Evolutionary conservation across 2,113 vertebrate species (phyloP).

Genomic region (Neofelis nebulosa): DNA sequence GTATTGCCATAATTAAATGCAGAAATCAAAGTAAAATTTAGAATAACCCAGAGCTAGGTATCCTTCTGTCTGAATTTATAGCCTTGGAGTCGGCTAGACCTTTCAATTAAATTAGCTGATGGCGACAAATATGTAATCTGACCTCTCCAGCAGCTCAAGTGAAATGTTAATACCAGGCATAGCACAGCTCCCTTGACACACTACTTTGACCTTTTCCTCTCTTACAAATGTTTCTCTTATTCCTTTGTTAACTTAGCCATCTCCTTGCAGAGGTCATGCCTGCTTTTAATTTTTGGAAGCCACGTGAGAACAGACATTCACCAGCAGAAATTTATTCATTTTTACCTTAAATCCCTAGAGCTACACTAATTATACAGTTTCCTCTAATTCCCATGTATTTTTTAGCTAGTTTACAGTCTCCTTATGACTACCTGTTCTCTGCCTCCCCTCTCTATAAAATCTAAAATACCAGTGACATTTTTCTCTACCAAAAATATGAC

Average conservation of each 20-base stretch:
- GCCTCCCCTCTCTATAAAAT: neutral
- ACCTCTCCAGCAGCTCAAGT: constrained; percentile 48
- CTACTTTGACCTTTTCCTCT: constrained; percentile 66
- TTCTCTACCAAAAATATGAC: constrained; percentile 19
- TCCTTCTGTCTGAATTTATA: constrained; percentile 56
- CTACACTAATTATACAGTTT: constrained; percentile 17
- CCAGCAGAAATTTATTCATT: constrained; percentile 59
- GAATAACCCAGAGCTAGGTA: constrained; percentile 48
- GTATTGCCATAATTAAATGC: constrained; percentile 51
- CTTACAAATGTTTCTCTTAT: constrained; percentile 57
- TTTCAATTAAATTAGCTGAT: constrained; percentile 74
- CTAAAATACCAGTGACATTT: constrained; percentile 21
- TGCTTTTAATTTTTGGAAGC: constrained; percentile 68
- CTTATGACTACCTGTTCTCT: neutral
- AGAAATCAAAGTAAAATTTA: constrained; percentile 64
- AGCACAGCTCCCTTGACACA: constrained; percentile 53
- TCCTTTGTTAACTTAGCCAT: constrained; percentile 65
- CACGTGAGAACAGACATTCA: constrained; percentile 53
- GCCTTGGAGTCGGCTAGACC: constrained; percentile 54
- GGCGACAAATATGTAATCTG: constrained; percentile 66
- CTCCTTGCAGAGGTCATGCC: constrained; percentile 34
- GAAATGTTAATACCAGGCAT: constrained; percentile 65
- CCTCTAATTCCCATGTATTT: constrained; percentile 25
- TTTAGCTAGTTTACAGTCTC: constrained; percentile 22
- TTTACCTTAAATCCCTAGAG: constrained; percentile 43